Base-by-base conservation (phyloP, 2,888 invertebrate genomes). In the Philhelius pedissequus region DNA sequence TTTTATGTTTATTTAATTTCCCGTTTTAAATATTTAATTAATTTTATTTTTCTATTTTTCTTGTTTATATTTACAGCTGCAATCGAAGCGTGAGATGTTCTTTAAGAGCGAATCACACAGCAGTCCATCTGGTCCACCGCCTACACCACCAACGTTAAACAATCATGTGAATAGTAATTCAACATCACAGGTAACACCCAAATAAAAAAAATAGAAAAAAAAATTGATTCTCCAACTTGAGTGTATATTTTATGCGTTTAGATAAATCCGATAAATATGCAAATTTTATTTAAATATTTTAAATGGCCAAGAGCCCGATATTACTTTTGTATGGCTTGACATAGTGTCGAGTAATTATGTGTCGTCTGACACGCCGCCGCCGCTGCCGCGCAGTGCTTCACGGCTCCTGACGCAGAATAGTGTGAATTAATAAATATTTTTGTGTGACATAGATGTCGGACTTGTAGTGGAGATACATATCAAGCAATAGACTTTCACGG, bases 1-100 rank as follows among this genome's bases (percentile, higher is more conserved):
- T 20, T n/a, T 20, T 20, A 2, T 38, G 25, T 32, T 7, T 27
- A 22, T 20, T 27, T 40, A 18, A 22, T 22, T 52, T 9, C 1
- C 25, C 8, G 11, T 18, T 54, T 25, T 25, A 58, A 76, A 81
- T 76, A 45, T 71, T 76, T 71, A 48, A 64, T 20, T 15, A 64
- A 35, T 38, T 40, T 73, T 54, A 35, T 27, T 20, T 27, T 20
- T 52, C 15, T 62, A 9, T 56, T 22, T 54, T 50, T 38, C 52
- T 68, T 54, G n/a, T n/a, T 27, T 64, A 8, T 77, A 52, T 62
- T 82, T 77, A 18, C 93, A 96, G 94, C 93, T 96, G 91, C 96
- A 96, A 92, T 95, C 94, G 91, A 97, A 97, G 93, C 94, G 97
- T 88, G 96, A 97, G 93, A 94, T 96, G 92, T 97, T 97, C 93